A percentile compares a stretch with the other conserved stretches of the same genome.
Conservation (phyloP, 2,888 invertebrate genomes). For the Dendrolimus houi region DNA sequence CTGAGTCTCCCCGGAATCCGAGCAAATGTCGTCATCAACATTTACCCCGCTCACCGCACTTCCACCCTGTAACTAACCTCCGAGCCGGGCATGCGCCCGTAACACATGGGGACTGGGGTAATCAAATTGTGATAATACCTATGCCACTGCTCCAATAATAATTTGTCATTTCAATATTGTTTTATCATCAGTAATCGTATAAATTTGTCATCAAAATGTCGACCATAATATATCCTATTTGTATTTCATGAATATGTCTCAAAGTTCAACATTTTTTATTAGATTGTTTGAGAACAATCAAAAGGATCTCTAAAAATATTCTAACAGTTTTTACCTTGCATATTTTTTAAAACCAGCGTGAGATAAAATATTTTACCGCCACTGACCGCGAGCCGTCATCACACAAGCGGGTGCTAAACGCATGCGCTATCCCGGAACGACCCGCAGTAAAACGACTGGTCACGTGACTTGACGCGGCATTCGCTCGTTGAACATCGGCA, state of each 20-base stretch:
- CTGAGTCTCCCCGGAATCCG: constrained; percentile 39
- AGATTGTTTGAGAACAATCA: neutral
- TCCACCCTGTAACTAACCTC: constrained; percentile 18
- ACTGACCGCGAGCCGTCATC: constrained; percentile 27
- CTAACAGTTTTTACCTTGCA: neutral
- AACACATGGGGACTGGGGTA: constrained; percentile 42
- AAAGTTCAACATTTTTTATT: too few relatives aligned
- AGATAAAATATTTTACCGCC: constrained; percentile 59
- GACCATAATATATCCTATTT: too few relatives aligned
- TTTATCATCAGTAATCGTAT: neutral
- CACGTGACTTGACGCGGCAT: constrained; percentile 76
- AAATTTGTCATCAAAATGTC: too few relatives aligned
- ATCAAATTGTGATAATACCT: constrained; percentile 44
- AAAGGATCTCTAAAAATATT: neutral
- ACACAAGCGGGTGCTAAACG: constrained; percentile 30
- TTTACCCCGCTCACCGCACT: constrained; percentile 29
- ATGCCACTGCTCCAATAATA: constrained; percentile 14
- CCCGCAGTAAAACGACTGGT: constrained; percentile 76
- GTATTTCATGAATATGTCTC: too few relatives aligned
- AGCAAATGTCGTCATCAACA: constrained; percentile 63
- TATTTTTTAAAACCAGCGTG: constrained; percentile 13
- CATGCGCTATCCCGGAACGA: constrained; percentile 68
- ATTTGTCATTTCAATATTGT: neutral
- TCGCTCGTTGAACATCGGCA: constrained; percentile 70
- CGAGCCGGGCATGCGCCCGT: constrained; percentile 44